Conservation (phyloP, 2,113 vertebrate genomes). For the Sebastes fasciatus region DNA sequence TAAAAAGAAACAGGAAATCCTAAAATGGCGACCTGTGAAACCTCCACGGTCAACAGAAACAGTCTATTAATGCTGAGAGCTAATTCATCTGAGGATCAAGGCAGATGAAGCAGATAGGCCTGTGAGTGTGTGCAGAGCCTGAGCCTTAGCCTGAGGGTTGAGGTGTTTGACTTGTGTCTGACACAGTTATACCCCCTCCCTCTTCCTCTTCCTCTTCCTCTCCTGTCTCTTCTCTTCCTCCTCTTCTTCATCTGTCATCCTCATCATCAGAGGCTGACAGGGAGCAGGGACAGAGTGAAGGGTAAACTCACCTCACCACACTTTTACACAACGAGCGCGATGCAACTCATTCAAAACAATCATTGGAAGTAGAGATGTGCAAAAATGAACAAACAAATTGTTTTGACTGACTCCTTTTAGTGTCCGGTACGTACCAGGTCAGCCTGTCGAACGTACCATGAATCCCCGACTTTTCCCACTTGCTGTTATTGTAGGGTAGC, state of each 20-base stretch:
- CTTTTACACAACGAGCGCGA: background rate
- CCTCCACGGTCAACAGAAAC: background rate
- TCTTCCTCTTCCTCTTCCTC: background rate
- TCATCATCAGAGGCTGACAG: slow-evolving; percentile 23
- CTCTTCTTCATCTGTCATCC: slow-evolving; percentile 1
- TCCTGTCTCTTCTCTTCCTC: background rate
- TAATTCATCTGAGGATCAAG: slow-evolving; percentile 75
- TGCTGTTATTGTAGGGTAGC: background rate
- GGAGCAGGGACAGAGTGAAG: background rate
- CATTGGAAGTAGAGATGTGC: background rate
- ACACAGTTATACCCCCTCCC: slow-evolving; percentile 63
- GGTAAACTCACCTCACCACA: background rate
- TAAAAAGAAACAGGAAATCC: background rate
- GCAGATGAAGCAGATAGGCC: slow-evolving; percentile 78
- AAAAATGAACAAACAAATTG: background rate
- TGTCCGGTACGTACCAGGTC: background rate
- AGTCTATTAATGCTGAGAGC: slow-evolving; percentile 39
- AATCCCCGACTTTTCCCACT: background rate
- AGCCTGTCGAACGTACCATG: background rate
- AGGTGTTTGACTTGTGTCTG: slow-evolving; percentile 85
- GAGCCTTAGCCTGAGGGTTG: slow-evolving; percentile 69
- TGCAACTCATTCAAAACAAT: background rate
- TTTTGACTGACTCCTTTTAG: background rate
- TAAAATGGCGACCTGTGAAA: background rate
- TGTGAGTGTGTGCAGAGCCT: slow-evolving; percentile 24